These are phyloP conservation scores for Drosophila baimaii DNA, from an alignment of 1,140 invertebrate genomes.

Conservation along the genomic window DNA sequence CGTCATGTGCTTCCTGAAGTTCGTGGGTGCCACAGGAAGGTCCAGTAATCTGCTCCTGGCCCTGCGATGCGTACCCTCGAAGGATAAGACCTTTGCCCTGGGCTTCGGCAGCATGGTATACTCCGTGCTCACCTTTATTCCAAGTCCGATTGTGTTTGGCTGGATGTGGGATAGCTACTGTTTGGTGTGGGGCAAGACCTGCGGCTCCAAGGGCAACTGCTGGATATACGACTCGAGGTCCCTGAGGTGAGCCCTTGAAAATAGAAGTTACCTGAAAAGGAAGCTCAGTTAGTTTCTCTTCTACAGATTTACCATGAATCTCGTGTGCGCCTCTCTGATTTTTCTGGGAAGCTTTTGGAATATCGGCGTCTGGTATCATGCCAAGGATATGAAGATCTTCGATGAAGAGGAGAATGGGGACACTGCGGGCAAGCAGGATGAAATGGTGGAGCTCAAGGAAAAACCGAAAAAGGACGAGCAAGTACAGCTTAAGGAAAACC, in stretches of 20 bases:
- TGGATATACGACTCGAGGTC: constrained; percentile 89
- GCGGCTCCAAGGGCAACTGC: constrained; percentile 89
- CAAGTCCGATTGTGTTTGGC: constrained; percentile 90
- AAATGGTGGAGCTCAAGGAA: constrained; percentile 31
- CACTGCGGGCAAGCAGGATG: not conserved
- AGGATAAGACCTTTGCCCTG: constrained; percentile 89
- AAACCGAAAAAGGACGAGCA: constrained; percentile 7
- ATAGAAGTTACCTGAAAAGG: not conserved
- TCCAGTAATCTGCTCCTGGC: constrained; percentile 88
- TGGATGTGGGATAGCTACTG: constrained; percentile 89
- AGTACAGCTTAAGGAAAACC: constrained; percentile 15
- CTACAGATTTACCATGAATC: constrained; percentile 86
- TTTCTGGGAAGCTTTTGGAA: constrained; percentile 88
- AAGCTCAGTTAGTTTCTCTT: not conserved
- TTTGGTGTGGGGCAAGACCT: constrained; percentile 90
- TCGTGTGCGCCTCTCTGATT: constrained; percentile 87
- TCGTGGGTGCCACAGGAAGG: constrained; percentile 88
- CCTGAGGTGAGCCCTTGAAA: constrained; percentile 85
- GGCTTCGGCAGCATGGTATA: constrained; percentile 87
- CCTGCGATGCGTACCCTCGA: constrained; percentile 88
- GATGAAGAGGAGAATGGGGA: constrained; percentile 86
- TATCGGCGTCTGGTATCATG: constrained; percentile 87
- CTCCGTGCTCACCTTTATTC: constrained; percentile 89
- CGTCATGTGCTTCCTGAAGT: constrained; percentile 88
- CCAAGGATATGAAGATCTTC: constrained; percentile 89